phyloP scores from a whole-genome alignment of 2,888 invertebrate genomes.

The Calliscelio sp. region DNA sequence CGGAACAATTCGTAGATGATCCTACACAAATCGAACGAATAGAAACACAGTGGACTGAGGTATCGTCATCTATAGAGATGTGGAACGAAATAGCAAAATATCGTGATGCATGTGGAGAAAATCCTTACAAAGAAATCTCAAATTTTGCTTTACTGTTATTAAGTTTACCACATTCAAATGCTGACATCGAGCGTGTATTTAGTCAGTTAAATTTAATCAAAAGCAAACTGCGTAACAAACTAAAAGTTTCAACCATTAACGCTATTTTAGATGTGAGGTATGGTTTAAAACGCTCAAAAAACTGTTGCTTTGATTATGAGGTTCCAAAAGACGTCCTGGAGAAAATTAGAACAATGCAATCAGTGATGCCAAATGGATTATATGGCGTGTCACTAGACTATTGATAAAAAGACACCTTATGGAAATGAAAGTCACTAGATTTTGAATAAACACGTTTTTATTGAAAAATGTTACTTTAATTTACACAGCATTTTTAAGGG shows the following conservation, averaged over 20 bases:
- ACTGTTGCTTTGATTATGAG: constrained; percentile 14
- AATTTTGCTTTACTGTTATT: neutral
- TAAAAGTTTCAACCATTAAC: neutral
- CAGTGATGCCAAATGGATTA: too few species aligned
- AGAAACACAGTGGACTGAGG: constrained; percentile 24
- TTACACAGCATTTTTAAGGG: too few species aligned
- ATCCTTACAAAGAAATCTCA: constrained; percentile 13
- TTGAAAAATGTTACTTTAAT: too few species aligned
- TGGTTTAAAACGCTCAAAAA: neutral
- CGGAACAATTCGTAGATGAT: constrained; percentile 4
- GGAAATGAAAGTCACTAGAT: too few species aligned
- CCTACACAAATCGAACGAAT: neutral
- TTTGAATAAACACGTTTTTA: too few species aligned
- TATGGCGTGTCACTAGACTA: too few species aligned
- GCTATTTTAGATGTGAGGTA: neutral
- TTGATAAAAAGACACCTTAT: too few species aligned
- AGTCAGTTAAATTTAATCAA: constrained; percentile 23
- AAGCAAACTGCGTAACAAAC: constrained; percentile 11
- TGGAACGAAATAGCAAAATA: constrained; percentile 24
- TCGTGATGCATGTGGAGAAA: constrained; percentile 10
- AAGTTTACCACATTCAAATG: constrained; percentile 6
- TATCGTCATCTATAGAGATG: neutral
- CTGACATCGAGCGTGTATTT: constrained; percentile 8
- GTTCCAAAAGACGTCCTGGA: neutral
- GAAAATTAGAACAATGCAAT: neutral